phyloP scores from a whole-genome alignment of 2,888 invertebrate species.

The Trissolcus brochymenae region DNA sequence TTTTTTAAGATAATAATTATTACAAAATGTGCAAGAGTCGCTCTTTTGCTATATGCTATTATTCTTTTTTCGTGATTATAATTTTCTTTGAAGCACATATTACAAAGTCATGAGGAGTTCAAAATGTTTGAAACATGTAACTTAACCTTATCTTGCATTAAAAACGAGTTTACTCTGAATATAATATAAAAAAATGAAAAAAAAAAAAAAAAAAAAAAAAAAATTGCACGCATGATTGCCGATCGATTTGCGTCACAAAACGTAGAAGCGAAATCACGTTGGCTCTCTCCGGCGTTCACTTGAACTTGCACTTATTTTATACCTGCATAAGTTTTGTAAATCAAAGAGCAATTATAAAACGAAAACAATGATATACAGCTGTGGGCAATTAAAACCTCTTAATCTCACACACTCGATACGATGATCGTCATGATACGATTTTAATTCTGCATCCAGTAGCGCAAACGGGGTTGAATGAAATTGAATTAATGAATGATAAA shows the following conservation, averaged over 20 bases:
- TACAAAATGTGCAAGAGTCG: too few species aligned
- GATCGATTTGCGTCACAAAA: conserved; percentile 36
- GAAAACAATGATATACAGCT: not conserved
- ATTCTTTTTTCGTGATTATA: too few species aligned
- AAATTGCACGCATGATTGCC: conserved; percentile 33
- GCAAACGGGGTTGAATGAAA: conserved; percentile 49
- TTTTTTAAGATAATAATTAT: too few species aligned
- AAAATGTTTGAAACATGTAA: conserved; percentile 4
- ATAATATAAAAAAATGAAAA: too few species aligned
- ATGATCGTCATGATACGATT: conserved; percentile 30
- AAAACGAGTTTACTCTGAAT: conserved; percentile 32
- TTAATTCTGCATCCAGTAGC: conserved; percentile 29
- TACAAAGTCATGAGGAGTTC: conserved; percentile 3
- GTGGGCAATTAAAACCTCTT: conserved; percentile 38
- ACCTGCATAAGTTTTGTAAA: conserved; percentile 11
- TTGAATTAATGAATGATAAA: conserved; percentile 55
- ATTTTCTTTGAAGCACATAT: not conserved
- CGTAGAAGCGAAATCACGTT: conserved; percentile 38
- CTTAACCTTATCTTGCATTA: conserved; percentile 17
- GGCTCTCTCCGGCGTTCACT: conserved; percentile 24
- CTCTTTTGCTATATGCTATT: too few species aligned
- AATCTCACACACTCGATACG: conserved; percentile 16
- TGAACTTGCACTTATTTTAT: conserved; percentile 46
- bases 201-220: too few species aligned
- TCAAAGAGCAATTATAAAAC: conserved; percentile 27